phyloP scores from a whole-genome alignment of 1,140 invertebrate species.

The Aphelinus atriplicis region DNA sequence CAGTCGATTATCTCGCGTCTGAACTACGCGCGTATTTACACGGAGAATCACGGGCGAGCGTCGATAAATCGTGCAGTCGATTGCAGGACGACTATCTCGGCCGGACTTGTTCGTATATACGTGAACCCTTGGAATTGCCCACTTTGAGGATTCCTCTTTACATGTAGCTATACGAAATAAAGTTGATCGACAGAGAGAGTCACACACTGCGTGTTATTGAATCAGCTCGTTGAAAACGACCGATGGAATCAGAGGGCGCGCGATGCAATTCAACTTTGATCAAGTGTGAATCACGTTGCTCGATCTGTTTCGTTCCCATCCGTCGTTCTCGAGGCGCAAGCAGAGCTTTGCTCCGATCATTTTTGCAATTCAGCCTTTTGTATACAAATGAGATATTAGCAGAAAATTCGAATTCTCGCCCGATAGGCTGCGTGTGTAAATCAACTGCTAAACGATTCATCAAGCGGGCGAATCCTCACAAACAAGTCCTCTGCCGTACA shows the following conservation, averaged over 20 bases:
- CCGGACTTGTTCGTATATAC: conserved; percentile 14
- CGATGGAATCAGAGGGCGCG: conserved; percentile 9
- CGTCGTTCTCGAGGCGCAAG: not conserved
- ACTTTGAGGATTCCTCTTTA: no score
- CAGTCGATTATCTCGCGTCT: conserved; percentile 35
- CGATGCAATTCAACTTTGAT: not conserved
- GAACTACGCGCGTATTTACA: conserved; percentile 36
- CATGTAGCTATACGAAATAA: no score
- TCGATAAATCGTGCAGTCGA: conserved; percentile 20
- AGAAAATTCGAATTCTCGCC: no score
- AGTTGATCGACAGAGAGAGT: no score
- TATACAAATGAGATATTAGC: no score
- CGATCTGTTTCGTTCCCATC: not conserved
- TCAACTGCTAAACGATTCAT: no score
- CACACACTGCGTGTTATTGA: not conserved
- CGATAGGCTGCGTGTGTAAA: no score
- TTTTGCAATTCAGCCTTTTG: no score
- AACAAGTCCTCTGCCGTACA: conserved; percentile 11
- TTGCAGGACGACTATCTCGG: conserved; percentile 1
- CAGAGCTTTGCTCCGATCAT: no score
- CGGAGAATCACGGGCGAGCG: conserved; percentile 21
- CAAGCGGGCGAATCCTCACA: not conserved
- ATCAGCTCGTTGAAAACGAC: conserved; percentile 9
- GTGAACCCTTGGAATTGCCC: no score
- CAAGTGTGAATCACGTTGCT: conserved; percentile 2